Percentiles rank a stretch among this genome's conserved stretches.
phyloP scores from a whole-genome alignment of 2,113 vertebrate species.

The Brachyhypopomus gauderio region DNA sequence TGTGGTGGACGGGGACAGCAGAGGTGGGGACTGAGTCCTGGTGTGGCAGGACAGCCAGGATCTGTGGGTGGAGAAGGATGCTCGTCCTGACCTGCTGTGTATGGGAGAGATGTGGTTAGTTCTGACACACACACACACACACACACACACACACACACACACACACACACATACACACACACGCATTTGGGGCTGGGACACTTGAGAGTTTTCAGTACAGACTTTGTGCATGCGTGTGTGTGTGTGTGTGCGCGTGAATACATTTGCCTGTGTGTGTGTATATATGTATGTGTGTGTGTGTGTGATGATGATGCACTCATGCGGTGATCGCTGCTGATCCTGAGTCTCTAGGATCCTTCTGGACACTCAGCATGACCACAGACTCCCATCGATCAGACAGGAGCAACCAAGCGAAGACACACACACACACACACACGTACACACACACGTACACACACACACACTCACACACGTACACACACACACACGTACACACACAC shows the following conservation, averaged over 20 bases:
- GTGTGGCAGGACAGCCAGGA: too few relatives aligned
- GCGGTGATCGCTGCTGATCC: conserved; percentile 19
- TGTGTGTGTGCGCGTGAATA: neutral
- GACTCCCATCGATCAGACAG: conserved; percentile 50
- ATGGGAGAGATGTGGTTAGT: too few relatives aligned
- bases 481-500: neutral
- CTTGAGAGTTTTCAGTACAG: too few relatives aligned
- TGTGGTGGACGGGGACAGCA: too few relatives aligned
- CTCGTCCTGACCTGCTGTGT: too few relatives aligned
- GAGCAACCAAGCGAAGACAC: conserved; percentile 43
- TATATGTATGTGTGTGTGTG: conserved; percentile 12
- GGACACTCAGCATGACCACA: conserved; percentile 54
- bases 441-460: neutral
- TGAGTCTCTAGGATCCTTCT: conserved; percentile 53
- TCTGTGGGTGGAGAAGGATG: too few relatives aligned
- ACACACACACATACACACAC: too few relatives aligned
- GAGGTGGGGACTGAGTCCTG: too few relatives aligned
- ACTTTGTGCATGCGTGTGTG: neutral
- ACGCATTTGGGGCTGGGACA: too few relatives aligned
- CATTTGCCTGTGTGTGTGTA: conserved; percentile 1
- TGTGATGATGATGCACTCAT: conserved; percentile 37
- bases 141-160: too few relatives aligned
- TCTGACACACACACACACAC: too few relatives aligned
- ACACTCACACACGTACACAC: neutral
- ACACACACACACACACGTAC: conserved; percentile 20